Conservation (phyloP, 2,113 vertebrate species). For the Ariopsis seemanni region DNA sequence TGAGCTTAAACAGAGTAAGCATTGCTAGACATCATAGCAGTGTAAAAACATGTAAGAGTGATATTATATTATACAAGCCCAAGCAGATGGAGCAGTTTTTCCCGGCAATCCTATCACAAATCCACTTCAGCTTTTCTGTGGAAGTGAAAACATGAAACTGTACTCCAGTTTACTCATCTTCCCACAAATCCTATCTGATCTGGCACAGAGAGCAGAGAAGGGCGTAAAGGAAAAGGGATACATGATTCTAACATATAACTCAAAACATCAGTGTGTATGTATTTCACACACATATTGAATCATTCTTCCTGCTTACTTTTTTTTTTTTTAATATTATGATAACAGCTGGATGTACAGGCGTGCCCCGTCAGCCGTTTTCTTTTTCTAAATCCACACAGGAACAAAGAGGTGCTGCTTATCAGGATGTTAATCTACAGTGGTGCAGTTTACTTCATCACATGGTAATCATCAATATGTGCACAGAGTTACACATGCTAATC, state of each 20-base stretch:
- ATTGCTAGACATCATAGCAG: neutral
- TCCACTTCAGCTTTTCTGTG: neutral
- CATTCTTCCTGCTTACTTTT: constrained; percentile 32
- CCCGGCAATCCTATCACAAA: neutral
- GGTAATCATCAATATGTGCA: neutral
- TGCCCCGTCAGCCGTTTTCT: constrained; percentile 15
- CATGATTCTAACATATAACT: neutral
- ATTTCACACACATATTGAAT: constrained; percentile 24
- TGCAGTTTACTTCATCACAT: neutral
- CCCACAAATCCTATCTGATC: constrained; percentile 22
- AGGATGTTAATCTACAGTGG: neutral
- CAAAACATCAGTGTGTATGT: constrained; percentile 14
- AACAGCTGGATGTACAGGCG: constrained; percentile 25
- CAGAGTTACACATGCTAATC: neutral
- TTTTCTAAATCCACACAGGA: constrained; percentile 28
- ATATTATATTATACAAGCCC: neutral
- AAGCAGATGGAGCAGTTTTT: neutral
- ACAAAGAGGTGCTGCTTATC: neutral
- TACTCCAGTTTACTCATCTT: constrained; percentile 21
- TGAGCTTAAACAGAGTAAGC: neutral
- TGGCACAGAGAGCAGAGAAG: constrained; percentile 31
- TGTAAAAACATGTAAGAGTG: neutral
- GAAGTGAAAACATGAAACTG: neutral
- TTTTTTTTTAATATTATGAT: constrained; percentile 17
- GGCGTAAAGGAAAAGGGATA: constrained; percentile 17